Evolutionary conservation across 2,113 vertebrate species (phyloP), one percentile per base, ranked within the genome.

Genomic region (Phasianus colchicus): DNA sequence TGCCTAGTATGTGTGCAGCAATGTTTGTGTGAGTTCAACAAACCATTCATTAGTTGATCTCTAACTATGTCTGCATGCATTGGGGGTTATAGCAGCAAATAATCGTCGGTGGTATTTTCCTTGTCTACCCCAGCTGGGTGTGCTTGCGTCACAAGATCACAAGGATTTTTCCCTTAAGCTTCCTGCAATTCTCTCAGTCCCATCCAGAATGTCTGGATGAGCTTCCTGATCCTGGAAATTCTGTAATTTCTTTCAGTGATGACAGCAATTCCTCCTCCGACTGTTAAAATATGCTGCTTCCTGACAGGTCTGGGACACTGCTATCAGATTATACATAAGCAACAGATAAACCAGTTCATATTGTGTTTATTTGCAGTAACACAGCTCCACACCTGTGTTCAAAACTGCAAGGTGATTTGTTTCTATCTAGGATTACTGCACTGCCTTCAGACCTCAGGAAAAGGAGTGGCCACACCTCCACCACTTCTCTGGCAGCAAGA

Each of bases 301-400:
- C 73, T 69, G 38, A 54, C 20, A 72, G 45, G 75, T 30, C 8
- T 70, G 36, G 29, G 30, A 67, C 3, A 4, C 19, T 55, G 11
- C 36, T 40, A 5, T 82, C 30, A 16, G 27, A 25, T 34, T 65
- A 79, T 10, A 45, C 22, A 42, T 12, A 61, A 86, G 24, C 36
- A 90, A 79, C 17, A 57, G 58, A 92, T 30, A n/a, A 86, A 79
- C 5, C 13, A 47, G 66, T 65, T 61, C n/a, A 57, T 25, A 16
- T 9, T 25, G 70, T 60, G 64, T 87, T 91, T 88, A 75, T 90
- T 88, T 85, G 47, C 57, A 88, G 47, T 71, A 83, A 86, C 47
- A 71, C 19, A 90, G 43, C 32, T 20, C 13, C 43, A 20, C 1
- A 10, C 67, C n/a, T 75, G 6, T 48, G 57, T 8, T 90, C 48